phyloP scores from a whole-genome alignment of 1,140 invertebrate genomes.

The Holotrichia oblita region DNA sequence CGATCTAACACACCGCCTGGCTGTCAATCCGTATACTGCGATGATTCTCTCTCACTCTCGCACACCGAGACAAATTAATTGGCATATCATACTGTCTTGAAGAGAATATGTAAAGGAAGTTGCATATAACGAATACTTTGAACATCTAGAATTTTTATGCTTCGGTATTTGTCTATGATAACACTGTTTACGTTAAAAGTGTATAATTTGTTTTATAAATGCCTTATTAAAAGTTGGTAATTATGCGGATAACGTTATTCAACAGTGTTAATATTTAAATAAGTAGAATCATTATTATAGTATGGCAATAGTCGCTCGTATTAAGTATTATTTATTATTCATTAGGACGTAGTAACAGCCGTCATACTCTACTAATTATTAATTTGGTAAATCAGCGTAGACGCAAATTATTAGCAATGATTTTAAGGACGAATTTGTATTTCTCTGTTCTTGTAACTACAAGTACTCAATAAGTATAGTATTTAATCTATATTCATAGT shows the following conservation, averaged over 20 bases:
- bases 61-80: conserved; percentile 26
- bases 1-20: conserved; percentile 29
- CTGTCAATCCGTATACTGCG: conserved; percentile 17
- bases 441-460: no score
- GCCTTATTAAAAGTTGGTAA: neutral
- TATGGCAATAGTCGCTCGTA: no score
- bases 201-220: conserved; percentile 10
- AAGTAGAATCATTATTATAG: neutral
- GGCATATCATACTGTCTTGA: conserved; percentile 19
- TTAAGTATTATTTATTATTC: neutral
- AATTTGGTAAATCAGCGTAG: no score
- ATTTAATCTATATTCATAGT: no score
- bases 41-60: neutral
- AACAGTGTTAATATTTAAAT: conserved; percentile 1
- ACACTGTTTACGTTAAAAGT: conserved; percentile 18
- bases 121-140: conserved; percentile 12
- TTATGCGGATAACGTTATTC: neutral
- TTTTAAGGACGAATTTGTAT: no score
- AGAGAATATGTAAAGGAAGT: conserved; percentile 18
- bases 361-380: no score
- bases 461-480: no score
- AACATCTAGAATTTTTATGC: conserved; percentile 24
- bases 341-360: no score
- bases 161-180: conserved; percentile 20
- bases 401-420: no score